Evolutionary conservation across 2,113 vertebrate genomes (phyloP), one percentile per base, ranked within the genome.

Genomic region (Sylvilagus bachmani): DNA sequence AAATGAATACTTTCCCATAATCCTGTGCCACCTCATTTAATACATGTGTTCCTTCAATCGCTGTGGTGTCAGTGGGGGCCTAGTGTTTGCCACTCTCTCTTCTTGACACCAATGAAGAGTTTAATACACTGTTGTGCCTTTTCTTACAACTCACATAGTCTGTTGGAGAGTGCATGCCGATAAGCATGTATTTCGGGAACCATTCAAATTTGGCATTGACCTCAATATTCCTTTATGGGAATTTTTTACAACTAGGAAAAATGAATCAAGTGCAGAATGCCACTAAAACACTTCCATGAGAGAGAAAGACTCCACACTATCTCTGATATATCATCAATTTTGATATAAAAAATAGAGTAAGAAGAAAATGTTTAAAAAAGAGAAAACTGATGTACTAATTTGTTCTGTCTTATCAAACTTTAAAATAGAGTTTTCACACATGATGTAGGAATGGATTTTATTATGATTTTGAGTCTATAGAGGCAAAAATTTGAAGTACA

Each of bases 221-320:
- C 10, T 80, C 70, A 31, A 1, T 83, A 78, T n/a, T 90, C 4
- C 24, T 78, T 83, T 86, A 67, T 11, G 71, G 11, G 55, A 94
- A 91, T 53, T 90, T 61, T 88, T 11, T 66, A 61, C 4, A 66
- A 79, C 17, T 84, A 91, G 10, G 83, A 61, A 95, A 83, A 91
- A 80, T 62, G 29, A 94, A 53, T 83, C 92, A 73, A 67, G n/a
- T 86, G 12, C 0, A 53, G 2, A 93, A 74, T 58, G 29, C 6
- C 5, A 69, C 25, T 49, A 53, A 0, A 96, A 77, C 61, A 83
- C 75, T 71, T 74, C 25, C 25, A 53, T 82, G 2, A 75, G 1
- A 3, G 7, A 86, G 16, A 62, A 83, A 91, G 5, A n/a, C 8
- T 80, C 13, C 8, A 61, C 78, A 67, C 49, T 51, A 91, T 29